Evolutionary conservation across 2,888 invertebrate species (phyloP).

Genomic region (Cistogaster globosa): DNA sequence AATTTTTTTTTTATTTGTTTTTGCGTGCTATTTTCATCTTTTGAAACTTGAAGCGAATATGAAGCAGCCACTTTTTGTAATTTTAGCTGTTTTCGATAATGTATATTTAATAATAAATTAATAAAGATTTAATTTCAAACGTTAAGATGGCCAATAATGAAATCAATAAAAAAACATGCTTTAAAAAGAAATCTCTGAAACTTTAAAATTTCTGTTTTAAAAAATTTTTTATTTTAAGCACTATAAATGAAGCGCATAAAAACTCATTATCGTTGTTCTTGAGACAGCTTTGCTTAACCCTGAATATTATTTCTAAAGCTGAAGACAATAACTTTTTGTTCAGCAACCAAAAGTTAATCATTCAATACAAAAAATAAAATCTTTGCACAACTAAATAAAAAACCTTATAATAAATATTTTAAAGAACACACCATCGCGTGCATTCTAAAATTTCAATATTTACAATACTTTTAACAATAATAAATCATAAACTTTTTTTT

Average conservation of each 20-base stretch:
- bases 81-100: no score
- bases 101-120: no score
- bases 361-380: constrained; percentile 14
- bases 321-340: constrained; percentile 14
- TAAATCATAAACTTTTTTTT: constrained; percentile 60
- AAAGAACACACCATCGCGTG: constrained; percentile 9
- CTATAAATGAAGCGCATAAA: background rate
- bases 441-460: constrained; percentile 59
- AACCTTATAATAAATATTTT: background rate
- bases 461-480: constrained; percentile 52
- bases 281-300: background rate
- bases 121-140: no score
- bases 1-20: no score
- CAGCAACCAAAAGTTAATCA: background rate
- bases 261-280: background rate
- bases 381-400: background rate
- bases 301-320: background rate
- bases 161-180: background rate
- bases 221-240: background rate
- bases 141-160: no score
- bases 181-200: no score
- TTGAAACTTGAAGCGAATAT: no score
- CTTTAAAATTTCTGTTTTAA: background rate
- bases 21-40: no score
- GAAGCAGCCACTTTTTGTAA: no score